Evolutionary conservation across 2,797 vertebrate species (phyloP), one percentile per base, ranked within the genome.

Genomic region (Petrocephalus sullivani): DNA sequence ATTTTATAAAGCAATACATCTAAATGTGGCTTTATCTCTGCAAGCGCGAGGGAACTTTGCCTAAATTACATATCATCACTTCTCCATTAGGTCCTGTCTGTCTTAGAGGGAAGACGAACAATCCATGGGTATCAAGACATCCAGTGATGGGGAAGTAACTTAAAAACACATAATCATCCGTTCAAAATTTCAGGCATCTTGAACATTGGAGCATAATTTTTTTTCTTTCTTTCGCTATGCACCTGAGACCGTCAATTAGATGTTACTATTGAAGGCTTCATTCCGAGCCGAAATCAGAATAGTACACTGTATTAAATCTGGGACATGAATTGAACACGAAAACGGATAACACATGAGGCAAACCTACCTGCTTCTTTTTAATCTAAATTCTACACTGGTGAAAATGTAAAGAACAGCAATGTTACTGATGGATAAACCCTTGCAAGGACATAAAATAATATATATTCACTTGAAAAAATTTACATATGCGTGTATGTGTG

Each of bases 1-100:
- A 61, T 89, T 91, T 91, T 89, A 90, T 90, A 91, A 88, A 64
- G 90, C 53, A 37, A 41, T 90, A 88, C 89, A 90, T 91, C 90
- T 85, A 85, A 33, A 57, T 49, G 87, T 7, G 5, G 67, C 67
- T 46, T 54, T 46, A 54, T 86, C 37, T 53, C 54, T 2, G 2
- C 16, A 46, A 64, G 23, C 10, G 5, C 12, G 41, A 46, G 33
- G 56, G 14, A 53, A n/a, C n/a, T 67, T 67, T 53, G 8, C 41
- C 71, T 46, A 78, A 78, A 87, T 87, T 67, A 60, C 71, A 33
- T 88, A 88, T 81, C 60, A 82, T 71, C 67, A 75, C n/a, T 19
- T 41, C 9, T 85, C 23, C 28, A 87, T 54, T 28, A 87, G 61
- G 58, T 21, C 61, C 41, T 41, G 21, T 83, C 85, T 81, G 10